These are phyloP conservation scores for Ochropleura leucogaster DNA, from an alignment of 2,888 invertebrate species.

Conservation along the genomic window DNA sequence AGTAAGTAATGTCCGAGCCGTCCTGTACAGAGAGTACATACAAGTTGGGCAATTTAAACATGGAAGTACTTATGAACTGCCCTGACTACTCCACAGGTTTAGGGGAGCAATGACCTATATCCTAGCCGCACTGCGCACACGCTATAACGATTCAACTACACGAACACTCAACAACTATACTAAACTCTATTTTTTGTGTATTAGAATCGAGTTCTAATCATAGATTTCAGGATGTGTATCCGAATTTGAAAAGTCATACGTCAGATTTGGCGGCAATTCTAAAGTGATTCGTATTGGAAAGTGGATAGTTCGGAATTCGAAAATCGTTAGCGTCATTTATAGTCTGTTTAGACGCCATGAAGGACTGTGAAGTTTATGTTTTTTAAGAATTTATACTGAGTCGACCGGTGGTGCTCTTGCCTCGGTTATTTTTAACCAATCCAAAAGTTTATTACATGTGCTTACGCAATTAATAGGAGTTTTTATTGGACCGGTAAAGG, in stretches of 20 bases:
- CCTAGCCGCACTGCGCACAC: slow-evolving; percentile 82
- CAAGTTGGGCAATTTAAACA: slow-evolving; percentile 89
- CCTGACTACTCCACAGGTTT: slow-evolving; percentile 89
- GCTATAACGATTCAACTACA: slow-evolving; percentile 82
- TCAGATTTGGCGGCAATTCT: slow-evolving; percentile 78
- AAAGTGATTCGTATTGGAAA: slow-evolving; percentile 83
- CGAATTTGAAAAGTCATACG: slow-evolving; percentile 80
- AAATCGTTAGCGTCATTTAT: slow-evolving; percentile 61
- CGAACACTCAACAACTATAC: slow-evolving; percentile 75
- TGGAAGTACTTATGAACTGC: slow-evolving; percentile 88
- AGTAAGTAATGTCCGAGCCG: slow-evolving; percentile 76
- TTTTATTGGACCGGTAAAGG: slow-evolving; percentile 89
- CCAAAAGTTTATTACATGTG: slow-evolving; percentile 89
- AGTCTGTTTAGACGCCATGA: slow-evolving; percentile 68
- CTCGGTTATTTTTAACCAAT: slow-evolving; percentile 88
- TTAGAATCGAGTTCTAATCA: slow-evolving; percentile 88
- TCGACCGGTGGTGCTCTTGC: slow-evolving; percentile 78
- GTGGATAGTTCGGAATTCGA: slow-evolving; percentile 72
- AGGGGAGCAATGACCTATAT: slow-evolving; percentile 91
- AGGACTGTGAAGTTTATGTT: slow-evolving; percentile 85
- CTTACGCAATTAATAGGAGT: slow-evolving; percentile 89
- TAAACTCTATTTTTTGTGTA: slow-evolving; percentile 87
- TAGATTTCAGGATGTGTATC: slow-evolving; percentile 77
- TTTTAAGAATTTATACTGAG: slow-evolving; percentile 89
- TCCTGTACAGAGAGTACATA: slow-evolving; percentile 89